These are phyloP conservation scores for Hydriomena furcata DNA, from an alignment of 2,888 invertebrate species.

Conservation along the genomic window DNA sequence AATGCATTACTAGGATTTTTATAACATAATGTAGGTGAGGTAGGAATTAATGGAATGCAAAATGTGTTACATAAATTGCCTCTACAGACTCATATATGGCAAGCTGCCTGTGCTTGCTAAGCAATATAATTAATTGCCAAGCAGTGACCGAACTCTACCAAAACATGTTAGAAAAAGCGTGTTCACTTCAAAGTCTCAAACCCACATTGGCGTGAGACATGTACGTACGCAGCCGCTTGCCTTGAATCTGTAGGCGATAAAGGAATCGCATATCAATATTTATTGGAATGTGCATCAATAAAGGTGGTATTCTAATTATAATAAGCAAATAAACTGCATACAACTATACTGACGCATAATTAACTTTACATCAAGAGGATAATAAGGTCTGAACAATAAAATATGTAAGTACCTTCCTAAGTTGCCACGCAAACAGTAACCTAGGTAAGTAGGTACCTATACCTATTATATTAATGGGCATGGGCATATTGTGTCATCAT, in stretches of 20 bases:
- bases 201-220: too few species aligned
- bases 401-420: background rate
- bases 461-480: background rate
- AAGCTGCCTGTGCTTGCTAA: constrained; percentile 3
- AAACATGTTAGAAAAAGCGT: too few species aligned
- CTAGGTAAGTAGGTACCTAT: background rate
- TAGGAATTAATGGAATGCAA: constrained; percentile 19
- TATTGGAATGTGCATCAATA: constrained; percentile 13
- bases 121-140: too few species aligned
- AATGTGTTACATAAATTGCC: background rate
- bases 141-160: too few species aligned
- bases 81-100: background rate
- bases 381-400: constrained; percentile 5
- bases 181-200: too few species aligned
- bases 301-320: constrained; percentile 8
- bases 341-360: constrained; percentile 5
- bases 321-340: constrained; percentile 7
- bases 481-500: constrained; percentile 1
- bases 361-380: constrained; percentile 3
- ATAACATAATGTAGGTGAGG: constrained; percentile 14
- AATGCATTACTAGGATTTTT: constrained; percentile 20
- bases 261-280: background rate
- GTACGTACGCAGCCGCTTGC: too few species aligned
- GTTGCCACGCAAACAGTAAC: background rate
- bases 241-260: too few species aligned